Percentiles rank a stretch among this genome's conserved stretches.
Evolutionary conservation across 1,140 invertebrate genomes (phyloP).

Genomic region (Pseudobourletiella spinata): DNA sequence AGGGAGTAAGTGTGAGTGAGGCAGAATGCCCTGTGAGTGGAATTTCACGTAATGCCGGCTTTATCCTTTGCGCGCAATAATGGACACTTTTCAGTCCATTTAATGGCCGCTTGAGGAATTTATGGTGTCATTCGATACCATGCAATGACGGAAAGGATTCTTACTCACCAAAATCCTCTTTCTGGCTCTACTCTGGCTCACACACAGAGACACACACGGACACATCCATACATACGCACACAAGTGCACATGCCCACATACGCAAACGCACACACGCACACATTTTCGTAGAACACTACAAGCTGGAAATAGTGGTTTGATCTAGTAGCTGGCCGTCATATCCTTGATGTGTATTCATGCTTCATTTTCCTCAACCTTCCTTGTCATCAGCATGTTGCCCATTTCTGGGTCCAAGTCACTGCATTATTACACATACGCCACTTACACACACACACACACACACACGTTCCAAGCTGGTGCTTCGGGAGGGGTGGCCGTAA

Average conservation of each 20-base stretch:
- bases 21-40: conserved; percentile 15
- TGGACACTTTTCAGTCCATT: conserved; percentile 37
- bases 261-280: too few species aligned
- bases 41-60: conserved; percentile 32
- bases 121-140: conserved; percentile 34
- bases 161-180: not conserved
- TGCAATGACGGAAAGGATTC: conserved; percentile 33
- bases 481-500: too few species aligned
- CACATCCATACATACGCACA: not conserved
- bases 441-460: too few species aligned
- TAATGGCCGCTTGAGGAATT: conserved; percentile 36
- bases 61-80: conserved; percentile 34
- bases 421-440: too few species aligned
- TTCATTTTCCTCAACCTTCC: too few species aligned
- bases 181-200: not conserved
- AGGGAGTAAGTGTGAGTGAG: not conserved
- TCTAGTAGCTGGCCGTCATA: too few species aligned
- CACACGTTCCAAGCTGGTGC: too few species aligned
- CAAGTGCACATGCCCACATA: not conserved
- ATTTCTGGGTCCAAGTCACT: too few species aligned
- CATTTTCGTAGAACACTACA: too few species aligned
- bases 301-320: too few species aligned
- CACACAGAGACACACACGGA: not conserved
- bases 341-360: too few species aligned
- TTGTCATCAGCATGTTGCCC: too few species aligned